Evolutionary conservation across 2,888 invertebrate genomes (phyloP).

Genomic region (Altica lythri): DNA sequence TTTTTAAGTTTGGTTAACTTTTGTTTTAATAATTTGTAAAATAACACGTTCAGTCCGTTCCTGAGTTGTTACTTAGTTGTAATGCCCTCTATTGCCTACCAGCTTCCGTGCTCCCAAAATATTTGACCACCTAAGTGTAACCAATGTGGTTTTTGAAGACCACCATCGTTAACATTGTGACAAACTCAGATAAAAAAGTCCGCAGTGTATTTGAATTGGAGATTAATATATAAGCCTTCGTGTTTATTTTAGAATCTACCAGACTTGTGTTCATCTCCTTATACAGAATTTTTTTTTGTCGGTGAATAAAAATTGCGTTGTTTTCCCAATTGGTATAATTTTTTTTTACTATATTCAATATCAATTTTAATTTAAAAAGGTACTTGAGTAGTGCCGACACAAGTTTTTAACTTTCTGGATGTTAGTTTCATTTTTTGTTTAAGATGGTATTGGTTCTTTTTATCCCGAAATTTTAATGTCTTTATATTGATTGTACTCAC

Average conservation of each 20-base stretch:
- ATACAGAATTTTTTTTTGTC: slow-evolving; percentile 7
- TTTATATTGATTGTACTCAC: too few relatives aligned
- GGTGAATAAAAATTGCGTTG: background rate
- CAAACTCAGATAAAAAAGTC: slow-evolving; percentile 14
- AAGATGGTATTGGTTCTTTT: too few relatives aligned
- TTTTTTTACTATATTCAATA: too few relatives aligned
- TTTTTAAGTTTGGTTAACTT: too few relatives aligned
- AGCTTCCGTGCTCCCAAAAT: slow-evolving; percentile 4
- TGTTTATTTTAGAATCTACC: too few relatives aligned
- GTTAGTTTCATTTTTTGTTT: too few relatives aligned
- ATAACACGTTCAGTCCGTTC: background rate
- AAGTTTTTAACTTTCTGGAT: too few relatives aligned
- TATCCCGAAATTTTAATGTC: too few relatives aligned
- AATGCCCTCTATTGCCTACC: too few relatives aligned
- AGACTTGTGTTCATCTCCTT: slow-evolving; percentile 8
- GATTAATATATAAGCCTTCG: slow-evolving; percentile 11
- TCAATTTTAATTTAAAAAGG: too few relatives aligned
- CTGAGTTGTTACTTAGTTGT: too few relatives aligned
- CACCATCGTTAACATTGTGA: slow-evolving; percentile 16
- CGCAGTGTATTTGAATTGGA: slow-evolving; percentile 5
- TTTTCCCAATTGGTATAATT: background rate
- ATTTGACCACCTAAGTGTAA: slow-evolving; percentile 21
- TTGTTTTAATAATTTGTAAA: background rate
- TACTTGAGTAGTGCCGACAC: too few relatives aligned
- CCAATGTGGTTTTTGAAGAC: slow-evolving; percentile 15